phyloP scores from a whole-genome alignment of 2,888 invertebrate species.

The Lycocerus yunnanus region DNA sequence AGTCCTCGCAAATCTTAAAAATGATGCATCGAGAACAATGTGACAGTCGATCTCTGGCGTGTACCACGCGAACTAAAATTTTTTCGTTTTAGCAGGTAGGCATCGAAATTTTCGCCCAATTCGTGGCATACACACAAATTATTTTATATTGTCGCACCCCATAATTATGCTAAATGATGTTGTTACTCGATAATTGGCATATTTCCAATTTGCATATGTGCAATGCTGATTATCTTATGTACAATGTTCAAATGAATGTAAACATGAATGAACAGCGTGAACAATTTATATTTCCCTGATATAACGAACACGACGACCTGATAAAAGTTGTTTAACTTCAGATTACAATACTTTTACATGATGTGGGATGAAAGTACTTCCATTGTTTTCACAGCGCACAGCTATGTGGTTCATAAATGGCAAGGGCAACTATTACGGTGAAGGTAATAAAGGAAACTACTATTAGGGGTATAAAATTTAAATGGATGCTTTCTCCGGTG shows the following conservation, averaged over 20 bases:
- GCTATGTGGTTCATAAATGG: not conserved
- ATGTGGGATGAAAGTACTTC: not conserved
- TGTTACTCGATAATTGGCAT: not conserved
- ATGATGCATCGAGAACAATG: not conserved
- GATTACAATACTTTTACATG: not conserved
- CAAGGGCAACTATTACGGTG: not conserved
- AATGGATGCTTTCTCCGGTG: not conserved
- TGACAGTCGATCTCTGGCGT: not conserved
- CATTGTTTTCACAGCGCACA: not conserved
- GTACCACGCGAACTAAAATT: too few relatives aligned
- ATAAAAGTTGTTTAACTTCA: slow-evolving; percentile 1
- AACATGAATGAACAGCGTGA: not conserved
- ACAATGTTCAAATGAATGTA: not conserved
- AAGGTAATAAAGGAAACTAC: not conserved
- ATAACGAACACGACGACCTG: not conserved
- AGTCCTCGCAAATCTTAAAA: not conserved
- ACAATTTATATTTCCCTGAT: not conserved
- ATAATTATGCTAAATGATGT: not conserved
- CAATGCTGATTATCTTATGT: not conserved
- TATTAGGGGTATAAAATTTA: not conserved
- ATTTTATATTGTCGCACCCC: not conserved
- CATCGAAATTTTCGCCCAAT: too few relatives aligned
- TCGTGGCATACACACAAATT: not conserved
- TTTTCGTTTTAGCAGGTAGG: too few relatives aligned
- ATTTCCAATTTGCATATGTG: not conserved